Base-by-base conservation (phyloP, 2,888 invertebrate species). In the Gastracanthus pulcherrimus region DNA sequence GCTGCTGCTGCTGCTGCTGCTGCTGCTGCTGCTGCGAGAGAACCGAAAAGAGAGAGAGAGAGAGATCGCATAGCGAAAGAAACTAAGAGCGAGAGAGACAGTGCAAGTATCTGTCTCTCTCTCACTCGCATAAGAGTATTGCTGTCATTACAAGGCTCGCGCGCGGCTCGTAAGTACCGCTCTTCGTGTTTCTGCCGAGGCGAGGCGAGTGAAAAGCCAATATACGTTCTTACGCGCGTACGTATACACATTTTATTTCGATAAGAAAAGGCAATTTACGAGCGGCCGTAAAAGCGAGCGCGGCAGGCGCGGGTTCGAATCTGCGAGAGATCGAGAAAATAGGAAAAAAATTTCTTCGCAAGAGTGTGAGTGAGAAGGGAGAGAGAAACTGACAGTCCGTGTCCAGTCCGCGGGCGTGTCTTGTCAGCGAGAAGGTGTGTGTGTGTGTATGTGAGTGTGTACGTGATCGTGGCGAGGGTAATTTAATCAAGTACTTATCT, bases 241-340 rank as follows among this genome's bases (percentile, higher is more conserved):
- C 62, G 62, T 62, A 36, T n/a, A 45, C 41, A 41, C 75, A 76
- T 72, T 82, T 82, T 79, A 76, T 79, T 70, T 74, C 82, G 79
- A 82, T 82, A 82, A 82, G 82, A 82, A 82, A 80, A 82, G 80
- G 41, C 76, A 82, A 82, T 82, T 82, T 79, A 74, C 77, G 67
- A 76, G 51, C 69, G 81, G 62, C 64, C 51, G 55, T 76, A 76
- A 80, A 76, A 51, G 36, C 77, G 41, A 36, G 29, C 13, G 26
- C 26, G 26, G 29, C 26, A 23, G 41, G 7, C n/a, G 23, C 38
- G 36, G 23, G 51, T 36, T 23, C 9, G 19, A 23, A 55, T 60
- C 55, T 58, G 19, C 11, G 64, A 64, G 70, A 48, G 64, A 76
- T 69, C 34, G 76, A 36, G 45, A 64, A 55, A 71, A 75, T 51